phyloP scores from a whole-genome alignment of 2,888 invertebrate genomes.

The Thymelicus lineola region DNA sequence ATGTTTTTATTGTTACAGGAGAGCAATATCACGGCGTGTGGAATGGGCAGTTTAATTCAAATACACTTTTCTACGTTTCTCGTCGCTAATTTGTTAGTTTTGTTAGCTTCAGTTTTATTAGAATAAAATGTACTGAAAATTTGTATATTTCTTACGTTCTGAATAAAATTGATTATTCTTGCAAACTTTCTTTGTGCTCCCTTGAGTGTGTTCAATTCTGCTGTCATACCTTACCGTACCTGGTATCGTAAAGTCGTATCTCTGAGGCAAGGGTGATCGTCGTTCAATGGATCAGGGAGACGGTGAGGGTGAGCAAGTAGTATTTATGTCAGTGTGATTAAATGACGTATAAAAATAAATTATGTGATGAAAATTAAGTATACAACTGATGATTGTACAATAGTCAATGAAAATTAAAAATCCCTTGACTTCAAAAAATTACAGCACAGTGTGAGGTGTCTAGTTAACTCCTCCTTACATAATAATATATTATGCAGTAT shows the following conservation, averaged over 20 bases:
- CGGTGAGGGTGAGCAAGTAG: no score
- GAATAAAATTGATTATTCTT: slow-evolving; percentile 74
- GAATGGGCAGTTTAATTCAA: slow-evolving; percentile 60
- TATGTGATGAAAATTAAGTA: no score
- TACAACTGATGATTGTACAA: no score
- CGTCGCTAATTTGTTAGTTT: slow-evolving; percentile 49
- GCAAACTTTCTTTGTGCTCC: slow-evolving; percentile 39
- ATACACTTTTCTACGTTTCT: slow-evolving; percentile 52
- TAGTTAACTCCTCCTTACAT: no score
- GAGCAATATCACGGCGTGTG: slow-evolving; percentile 71
- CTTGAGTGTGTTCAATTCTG: neutral
- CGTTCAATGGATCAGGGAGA: no score
- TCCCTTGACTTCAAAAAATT: no score
- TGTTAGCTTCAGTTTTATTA: slow-evolving; percentile 48
- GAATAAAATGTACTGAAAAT: slow-evolving; percentile 48
- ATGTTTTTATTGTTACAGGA: slow-evolving; percentile 62
- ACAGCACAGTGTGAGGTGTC: no score
- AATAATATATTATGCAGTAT: no score
- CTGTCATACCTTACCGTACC: neutral
- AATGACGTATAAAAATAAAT: no score
- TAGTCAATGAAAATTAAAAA: no score
- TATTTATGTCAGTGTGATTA: no score
- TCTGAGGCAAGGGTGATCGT: no score
- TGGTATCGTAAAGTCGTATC: neutral
- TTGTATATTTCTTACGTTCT: slow-evolving; percentile 78